These are phyloP conservation scores for Bactericera cockerelli DNA, from an alignment of 1,140 invertebrate genomes.

Conservation along the genomic window DNA sequence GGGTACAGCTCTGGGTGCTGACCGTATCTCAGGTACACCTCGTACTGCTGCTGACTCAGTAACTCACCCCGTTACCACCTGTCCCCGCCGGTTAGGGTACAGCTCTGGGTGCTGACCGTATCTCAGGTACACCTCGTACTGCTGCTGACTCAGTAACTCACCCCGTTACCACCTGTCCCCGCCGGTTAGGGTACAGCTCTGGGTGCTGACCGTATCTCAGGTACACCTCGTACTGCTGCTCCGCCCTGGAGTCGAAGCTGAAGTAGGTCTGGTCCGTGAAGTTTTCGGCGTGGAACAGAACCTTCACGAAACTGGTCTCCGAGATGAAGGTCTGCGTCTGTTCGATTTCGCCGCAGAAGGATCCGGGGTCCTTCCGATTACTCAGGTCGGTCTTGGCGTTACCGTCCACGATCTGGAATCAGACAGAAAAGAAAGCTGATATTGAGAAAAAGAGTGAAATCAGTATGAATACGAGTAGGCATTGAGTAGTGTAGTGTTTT, in stretches of 20 bases:
- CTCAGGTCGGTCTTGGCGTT: constrained; percentile 72
- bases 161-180: constrained; percentile 66
- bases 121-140: no score
- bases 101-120: no score
- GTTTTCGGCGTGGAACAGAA: constrained; percentile 78
- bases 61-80: no score
- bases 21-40: no score
- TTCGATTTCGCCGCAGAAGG: constrained; percentile 83
- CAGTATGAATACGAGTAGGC: constrained; percentile 1
- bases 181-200: constrained; percentile 73
- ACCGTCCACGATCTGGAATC: constrained; percentile 57
- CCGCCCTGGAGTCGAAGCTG: constrained; percentile 59
- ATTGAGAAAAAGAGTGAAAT: no score
- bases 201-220: constrained; percentile 79
- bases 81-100: no score
- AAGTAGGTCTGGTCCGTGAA: constrained; percentile 79
- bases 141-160: no score
- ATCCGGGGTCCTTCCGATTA: constrained; percentile 68
- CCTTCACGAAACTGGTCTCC: constrained; percentile 78
- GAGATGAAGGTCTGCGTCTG: constrained; percentile 87
- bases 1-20: no score
- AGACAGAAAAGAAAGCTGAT: constrained; percentile 15
- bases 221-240: constrained; percentile 78
- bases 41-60: no score
- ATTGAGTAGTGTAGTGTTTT: neutral